A percentile compares a stretch with the other conserved stretches of the same genome.
Evolutionary conservation across 37 sponge, comb jelly and placozoan genomes (phyloP).

Genomic region (Amphimedon queenslandica): DNA sequence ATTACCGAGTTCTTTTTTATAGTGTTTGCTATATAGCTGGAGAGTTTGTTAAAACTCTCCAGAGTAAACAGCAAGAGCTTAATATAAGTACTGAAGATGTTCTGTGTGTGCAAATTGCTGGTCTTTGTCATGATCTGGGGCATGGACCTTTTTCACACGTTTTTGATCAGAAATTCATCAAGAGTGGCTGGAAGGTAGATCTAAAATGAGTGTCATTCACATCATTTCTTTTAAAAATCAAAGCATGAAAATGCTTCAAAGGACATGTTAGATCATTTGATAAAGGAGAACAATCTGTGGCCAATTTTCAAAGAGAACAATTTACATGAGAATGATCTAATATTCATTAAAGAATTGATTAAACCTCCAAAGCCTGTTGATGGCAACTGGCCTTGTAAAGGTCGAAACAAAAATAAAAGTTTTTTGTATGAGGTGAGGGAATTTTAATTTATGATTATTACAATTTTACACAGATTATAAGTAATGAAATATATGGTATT

Average conservation of each 20-base stretch:
- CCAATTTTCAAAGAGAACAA: constrained; percentile 43
- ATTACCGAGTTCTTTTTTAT: too few relatives aligned
- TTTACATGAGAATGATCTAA: constrained; percentile 58
- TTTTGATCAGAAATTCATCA: too few relatives aligned
- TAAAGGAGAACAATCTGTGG: constrained; percentile 51
- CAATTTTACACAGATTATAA: constrained; percentile 66
- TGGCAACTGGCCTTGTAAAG: constrained; percentile 62
- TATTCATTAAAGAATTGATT: constrained; percentile 94
- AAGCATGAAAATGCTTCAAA: constrained; percentile 93
- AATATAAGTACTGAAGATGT: constrained; percentile 47
- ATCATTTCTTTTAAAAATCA: neutral
- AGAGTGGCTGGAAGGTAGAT: constrained; percentile 34
- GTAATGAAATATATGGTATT: constrained; percentile 88
- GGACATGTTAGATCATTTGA: constrained; percentile 82
- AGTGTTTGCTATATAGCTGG: constrained; percentile 56
- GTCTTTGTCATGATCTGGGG: constrained; percentile 67
- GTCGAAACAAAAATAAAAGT: constrained; percentile 74
- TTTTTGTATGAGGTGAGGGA: constrained; percentile 88
- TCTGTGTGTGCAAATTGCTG: constrained; percentile 60
- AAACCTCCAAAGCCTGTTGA: neutral
- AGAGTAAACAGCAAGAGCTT: constrained; percentile 23
- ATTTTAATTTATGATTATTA: neutral
- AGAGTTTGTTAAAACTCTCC: constrained; percentile 33
- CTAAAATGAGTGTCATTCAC: neutral
- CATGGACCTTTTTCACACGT: constrained; percentile 96